Evolutionary conservation across 2,888 invertebrate species (phyloP), one percentile per base, ranked within the genome.

Genomic region (Microplitis manilae): DNA sequence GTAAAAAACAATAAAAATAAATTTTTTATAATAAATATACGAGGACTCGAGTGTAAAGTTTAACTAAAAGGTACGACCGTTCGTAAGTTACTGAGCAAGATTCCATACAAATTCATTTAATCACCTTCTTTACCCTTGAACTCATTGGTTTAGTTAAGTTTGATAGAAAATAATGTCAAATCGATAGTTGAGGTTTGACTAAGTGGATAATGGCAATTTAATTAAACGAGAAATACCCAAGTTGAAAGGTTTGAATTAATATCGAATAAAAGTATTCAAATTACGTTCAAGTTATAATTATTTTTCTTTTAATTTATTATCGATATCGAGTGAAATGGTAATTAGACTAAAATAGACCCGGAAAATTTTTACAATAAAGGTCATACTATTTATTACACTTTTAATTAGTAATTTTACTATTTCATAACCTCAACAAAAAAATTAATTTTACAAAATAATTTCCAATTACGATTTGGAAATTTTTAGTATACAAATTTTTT

Each of bases 171-270:
- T 72, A 69, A 70, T 77, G 75, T 71, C 71, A 75, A 72, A 79
- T 80, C 80, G 79, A 77, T 41, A 71, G 77, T 69, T 82, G 81
- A 80, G 88, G 89, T 87, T 89, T 88, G 88, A 81, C 81, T 89
- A 89, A 89, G 82, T 69, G 86, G 88, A 89, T 89, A 78, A 85
- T 83, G 83, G 81, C 80, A 89, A 89, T 89, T 88, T 77, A 83
- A 89, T 89, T 87, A 88, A 83, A 62, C 7, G 17, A 59, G 20
- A 60, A 71, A 13, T 61, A 9, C 17, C 15, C 4, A 8, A 7
- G 9, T 39, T 20, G 39, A 76, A 59, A 77, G 39, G 50, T 50
- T 50, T 50, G 50, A 50, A 50, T 50, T 50, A 50, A 50, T 50
- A 50, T 50, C 13, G 13, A 8, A 50, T 9, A 13, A 13, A 9